Percentiles rank a stretch among this genome's conserved stretches.
These are phyloP conservation scores for Scaptomyza flava DNA, from an alignment of 2,888 invertebrate genomes.

Conservation along the genomic window DNA sequence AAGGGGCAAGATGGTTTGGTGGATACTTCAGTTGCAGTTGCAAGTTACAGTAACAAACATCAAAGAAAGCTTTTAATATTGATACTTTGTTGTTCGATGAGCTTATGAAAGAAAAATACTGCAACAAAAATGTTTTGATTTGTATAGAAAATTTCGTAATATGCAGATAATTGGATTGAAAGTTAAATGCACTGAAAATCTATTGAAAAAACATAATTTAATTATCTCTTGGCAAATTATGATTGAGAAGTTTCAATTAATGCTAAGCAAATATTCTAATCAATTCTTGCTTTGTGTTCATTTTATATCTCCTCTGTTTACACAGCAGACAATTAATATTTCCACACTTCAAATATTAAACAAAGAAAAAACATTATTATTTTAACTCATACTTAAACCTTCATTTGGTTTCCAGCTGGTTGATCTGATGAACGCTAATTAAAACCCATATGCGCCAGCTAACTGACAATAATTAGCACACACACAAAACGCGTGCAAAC, in stretches of 20 bases:
- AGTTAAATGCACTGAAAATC: not conserved
- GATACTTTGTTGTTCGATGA: conserved; percentile 3
- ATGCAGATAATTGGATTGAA: not conserved
- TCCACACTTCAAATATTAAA: conserved; percentile 4
- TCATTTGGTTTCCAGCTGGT: not conserved
- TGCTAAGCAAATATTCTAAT: not conserved
- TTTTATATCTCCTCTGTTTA: conserved; percentile 19
- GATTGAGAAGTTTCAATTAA: not conserved
- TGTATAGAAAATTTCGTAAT: not conserved
- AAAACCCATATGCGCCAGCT: conserved; percentile 64
- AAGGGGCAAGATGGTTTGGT: not conserved
- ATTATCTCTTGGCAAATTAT: not conserved
- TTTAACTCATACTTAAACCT: conserved; percentile 1
- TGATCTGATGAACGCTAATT: conserved; percentile 42
- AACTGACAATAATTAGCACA: conserved; percentile 75
- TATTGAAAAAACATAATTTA: no score
- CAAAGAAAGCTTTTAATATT: conserved; percentile 13
- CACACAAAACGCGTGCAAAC: conserved; percentile 60
- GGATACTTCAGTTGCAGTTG: not conserved
- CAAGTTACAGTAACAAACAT: conserved; percentile 8
- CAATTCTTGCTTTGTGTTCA: not conserved
- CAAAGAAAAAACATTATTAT: conserved; percentile 32
- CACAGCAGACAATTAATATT: conserved; percentile 42
- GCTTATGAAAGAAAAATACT: not conserved
- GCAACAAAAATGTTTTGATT: not conserved